Percentiles rank a stretch among this genome's conserved stretches.
Evolutionary conservation across 2,888 invertebrate species (phyloP).

Genomic region (Lasioglossum zephyrum): DNA sequence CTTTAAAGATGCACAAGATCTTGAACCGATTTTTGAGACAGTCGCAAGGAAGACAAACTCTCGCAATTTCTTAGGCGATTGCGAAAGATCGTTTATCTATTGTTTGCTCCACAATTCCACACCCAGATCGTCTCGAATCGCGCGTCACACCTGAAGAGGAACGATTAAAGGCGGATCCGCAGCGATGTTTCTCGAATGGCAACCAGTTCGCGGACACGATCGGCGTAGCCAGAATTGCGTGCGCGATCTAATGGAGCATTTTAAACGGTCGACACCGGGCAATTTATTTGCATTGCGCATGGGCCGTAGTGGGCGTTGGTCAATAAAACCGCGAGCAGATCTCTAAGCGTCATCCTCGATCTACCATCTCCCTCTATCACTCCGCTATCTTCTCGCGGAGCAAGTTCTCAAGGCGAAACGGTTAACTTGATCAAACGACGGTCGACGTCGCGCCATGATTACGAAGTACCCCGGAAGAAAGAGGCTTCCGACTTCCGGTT

Average conservation of each 20-base stretch:
- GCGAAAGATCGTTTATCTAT: conserved; percentile 41
- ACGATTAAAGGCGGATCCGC: neutral
- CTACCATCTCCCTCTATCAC: too few species aligned
- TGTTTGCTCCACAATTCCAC: conserved; percentile 35
- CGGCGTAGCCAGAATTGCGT: conserved; percentile 18
- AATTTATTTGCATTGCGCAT: conserved; percentile 64
- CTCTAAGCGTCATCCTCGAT: conserved; percentile 1
- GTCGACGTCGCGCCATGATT: conserved; percentile 36
- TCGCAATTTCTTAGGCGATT: conserved; percentile 21
- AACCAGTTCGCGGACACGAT: conserved; percentile 44
- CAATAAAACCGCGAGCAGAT: conserved; percentile 28
- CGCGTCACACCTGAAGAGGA: neutral
- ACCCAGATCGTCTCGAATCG: neutral
- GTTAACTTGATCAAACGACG: conserved; percentile 37
- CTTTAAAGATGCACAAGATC: neutral
- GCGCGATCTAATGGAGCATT: conserved; percentile 37
- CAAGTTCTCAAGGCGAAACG: neutral
- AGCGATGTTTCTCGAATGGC: conserved; percentile 20
- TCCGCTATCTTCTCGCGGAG: neutral
- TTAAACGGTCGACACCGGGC: conserved; percentile 43
- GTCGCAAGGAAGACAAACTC: conserved; percentile 22
- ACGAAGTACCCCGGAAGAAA: conserved; percentile 27
- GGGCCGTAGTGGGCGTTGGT: conserved; percentile 27
- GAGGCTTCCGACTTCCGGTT: conserved; percentile 25
- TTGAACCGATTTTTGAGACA: too few species aligned